Evolutionary conservation across 2,888 invertebrate genomes (phyloP).

Genomic region (Holacanthella duospinosa): DNA sequence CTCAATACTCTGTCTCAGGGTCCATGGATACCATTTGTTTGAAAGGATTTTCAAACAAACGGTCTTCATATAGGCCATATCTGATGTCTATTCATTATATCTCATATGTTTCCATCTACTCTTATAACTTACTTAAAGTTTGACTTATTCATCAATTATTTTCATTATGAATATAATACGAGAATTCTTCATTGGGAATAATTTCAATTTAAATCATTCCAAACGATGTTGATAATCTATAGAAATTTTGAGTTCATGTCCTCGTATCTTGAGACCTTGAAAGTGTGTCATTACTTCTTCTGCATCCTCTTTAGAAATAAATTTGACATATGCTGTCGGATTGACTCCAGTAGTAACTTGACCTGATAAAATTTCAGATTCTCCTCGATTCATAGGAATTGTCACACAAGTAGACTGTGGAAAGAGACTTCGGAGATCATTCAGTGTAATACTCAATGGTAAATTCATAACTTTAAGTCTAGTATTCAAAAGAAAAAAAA

Average conservation of each 20-base stretch:
- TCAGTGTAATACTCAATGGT: neutral
- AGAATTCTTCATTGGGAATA: no score
- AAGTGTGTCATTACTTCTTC: neutral
- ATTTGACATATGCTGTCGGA: neutral
- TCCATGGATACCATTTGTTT: no score
- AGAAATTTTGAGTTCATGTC: neutral
- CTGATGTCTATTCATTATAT: no score
- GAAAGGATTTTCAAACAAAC: no score
- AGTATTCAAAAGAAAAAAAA: neutral
- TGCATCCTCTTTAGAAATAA: neutral
- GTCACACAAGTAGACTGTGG: neutral
- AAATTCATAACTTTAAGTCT: neutral
- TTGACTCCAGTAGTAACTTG: neutral
- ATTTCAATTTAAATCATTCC: no score
- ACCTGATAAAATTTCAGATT: neutral
- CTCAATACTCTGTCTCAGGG: no score
- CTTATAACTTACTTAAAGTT: no score
- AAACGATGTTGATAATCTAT: neutral
- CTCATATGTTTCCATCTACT: no score
- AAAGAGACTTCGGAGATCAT: neutral
- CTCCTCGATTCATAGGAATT: neutral
- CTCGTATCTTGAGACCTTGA: neutral
- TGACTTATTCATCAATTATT: no score
- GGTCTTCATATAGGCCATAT: no score
- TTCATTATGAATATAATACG: no score